These are phyloP conservation scores for Tyria jacobaeae DNA, from an alignment of 2,888 invertebrate genomes.

Conservation along the genomic window DNA sequence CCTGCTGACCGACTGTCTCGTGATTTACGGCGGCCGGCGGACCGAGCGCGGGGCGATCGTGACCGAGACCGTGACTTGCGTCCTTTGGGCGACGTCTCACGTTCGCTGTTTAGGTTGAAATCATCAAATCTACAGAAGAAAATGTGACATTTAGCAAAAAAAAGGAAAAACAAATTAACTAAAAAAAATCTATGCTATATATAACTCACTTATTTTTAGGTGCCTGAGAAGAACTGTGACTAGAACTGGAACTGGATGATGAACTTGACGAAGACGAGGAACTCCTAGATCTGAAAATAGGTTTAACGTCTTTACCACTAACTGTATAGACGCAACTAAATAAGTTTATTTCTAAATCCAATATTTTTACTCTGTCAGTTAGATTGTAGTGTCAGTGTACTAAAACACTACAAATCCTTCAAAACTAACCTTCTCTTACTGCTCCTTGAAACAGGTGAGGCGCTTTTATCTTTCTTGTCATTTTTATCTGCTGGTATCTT, in stretches of 20 bases:
- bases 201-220: constrained; percentile 81
- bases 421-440: constrained; percentile 71
- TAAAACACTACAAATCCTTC: neutral
- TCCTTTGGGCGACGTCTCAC: constrained; percentile 73
- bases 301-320: neutral
- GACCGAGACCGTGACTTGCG: constrained; percentile 68
- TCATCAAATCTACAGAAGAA: constrained; percentile 77
- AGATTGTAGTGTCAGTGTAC: too few species aligned
- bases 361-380: too few species aligned
- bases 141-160: neutral
- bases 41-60: constrained; percentile 61
- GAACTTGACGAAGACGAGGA: constrained; percentile 81
- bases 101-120: constrained; percentile 84
- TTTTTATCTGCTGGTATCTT: constrained; percentile 62
- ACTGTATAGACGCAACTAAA: neutral
- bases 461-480: constrained; percentile 53
- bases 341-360: too few species aligned
- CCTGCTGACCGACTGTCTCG: constrained; percentile 78
- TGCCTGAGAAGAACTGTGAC: constrained; percentile 73
- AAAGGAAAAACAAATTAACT: neutral
- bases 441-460: constrained; percentile 62
- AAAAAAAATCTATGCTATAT: too few species aligned
- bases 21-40: constrained; percentile 70
- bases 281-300: constrained; percentile 69
- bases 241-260: constrained; percentile 81